Conservation (phyloP, 2,797 vertebrate species). For the Pygocentrus nattereri region DNA sequence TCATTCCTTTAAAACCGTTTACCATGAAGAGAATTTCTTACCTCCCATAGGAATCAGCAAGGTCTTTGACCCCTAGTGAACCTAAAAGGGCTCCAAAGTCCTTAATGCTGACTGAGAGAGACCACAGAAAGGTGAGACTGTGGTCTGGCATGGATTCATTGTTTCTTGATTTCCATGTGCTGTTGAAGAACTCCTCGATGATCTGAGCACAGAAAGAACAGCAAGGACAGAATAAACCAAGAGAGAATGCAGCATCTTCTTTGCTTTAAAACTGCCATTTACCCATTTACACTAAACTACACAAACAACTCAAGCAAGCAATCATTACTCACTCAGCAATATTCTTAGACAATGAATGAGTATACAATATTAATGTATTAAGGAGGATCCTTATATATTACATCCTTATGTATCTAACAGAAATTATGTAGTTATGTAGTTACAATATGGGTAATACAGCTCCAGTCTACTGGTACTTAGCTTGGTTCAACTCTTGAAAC, state of each 20-base stretch:
- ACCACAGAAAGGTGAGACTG: constrained; percentile 82
- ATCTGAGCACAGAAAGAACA: constrained; percentile 65
- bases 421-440: background rate
- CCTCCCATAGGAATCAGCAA: constrained; percentile 81
- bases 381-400: background rate
- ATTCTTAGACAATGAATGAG: too few species aligned
- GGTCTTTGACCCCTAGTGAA: constrained; percentile 77
- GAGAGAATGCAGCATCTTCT: too few species aligned
- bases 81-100: constrained; percentile 82
- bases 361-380: too few species aligned
- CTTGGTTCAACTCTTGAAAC: background rate
- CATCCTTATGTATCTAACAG: too few species aligned
- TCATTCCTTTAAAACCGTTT: background rate
- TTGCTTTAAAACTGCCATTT: background rate
- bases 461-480: background rate
- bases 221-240: too few species aligned
- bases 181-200: constrained; percentile 82
- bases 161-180: constrained; percentile 78
- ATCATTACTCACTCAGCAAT: too few species aligned
- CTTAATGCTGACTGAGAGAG: constrained; percentile 83
- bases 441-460: background rate
- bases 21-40: constrained; percentile 38
- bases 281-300: background rate
- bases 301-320: too few species aligned
- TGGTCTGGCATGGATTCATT: constrained; percentile 78